A percentile compares a stretch with the other conserved stretches of the same genome.
Evolutionary conservation across 2,797 vertebrate genomes (phyloP).

Genomic region (Muscicapa striata): DNA sequence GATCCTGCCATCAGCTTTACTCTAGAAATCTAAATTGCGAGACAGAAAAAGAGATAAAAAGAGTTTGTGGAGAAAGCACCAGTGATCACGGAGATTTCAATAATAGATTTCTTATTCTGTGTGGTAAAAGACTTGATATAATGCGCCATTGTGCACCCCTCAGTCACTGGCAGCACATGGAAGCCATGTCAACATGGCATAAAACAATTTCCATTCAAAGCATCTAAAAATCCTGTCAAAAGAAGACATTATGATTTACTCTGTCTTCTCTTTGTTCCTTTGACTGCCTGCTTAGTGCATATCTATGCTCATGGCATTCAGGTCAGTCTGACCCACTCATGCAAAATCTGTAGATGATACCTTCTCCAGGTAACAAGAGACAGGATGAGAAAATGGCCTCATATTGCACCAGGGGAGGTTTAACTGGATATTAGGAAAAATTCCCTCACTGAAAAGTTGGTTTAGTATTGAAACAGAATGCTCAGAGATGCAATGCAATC

Average conservation of each 20-base stretch:
- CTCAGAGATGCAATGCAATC: not conserved
- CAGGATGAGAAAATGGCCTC: not conserved
- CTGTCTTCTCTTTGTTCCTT: not conserved
- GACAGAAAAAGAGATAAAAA: not conserved
- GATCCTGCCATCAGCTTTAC: not conserved
- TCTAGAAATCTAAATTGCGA: not conserved
- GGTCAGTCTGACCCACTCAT: not conserved
- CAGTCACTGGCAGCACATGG: not conserved
- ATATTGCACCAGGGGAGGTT: not conserved
- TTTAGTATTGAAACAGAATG: not conserved
- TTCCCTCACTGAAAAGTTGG: not conserved
- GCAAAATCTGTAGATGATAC: not conserved
- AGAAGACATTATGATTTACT: not conserved
- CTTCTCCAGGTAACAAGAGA: not conserved
- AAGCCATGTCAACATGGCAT: not conserved
- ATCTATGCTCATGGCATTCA: not conserved
- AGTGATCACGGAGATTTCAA: not conserved
- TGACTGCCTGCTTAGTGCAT: not conserved
- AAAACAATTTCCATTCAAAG: not conserved
- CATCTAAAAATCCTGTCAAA: not conserved
- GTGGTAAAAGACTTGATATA: not conserved
- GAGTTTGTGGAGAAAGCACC: not conserved
- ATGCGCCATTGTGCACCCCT: not conserved
- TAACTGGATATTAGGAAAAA: not conserved
- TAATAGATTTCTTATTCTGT: not conserved